These are phyloP conservation scores for Laticauda colubrina DNA, from an alignment of 2,113 vertebrate genomes.

Conservation along the genomic window DNA sequence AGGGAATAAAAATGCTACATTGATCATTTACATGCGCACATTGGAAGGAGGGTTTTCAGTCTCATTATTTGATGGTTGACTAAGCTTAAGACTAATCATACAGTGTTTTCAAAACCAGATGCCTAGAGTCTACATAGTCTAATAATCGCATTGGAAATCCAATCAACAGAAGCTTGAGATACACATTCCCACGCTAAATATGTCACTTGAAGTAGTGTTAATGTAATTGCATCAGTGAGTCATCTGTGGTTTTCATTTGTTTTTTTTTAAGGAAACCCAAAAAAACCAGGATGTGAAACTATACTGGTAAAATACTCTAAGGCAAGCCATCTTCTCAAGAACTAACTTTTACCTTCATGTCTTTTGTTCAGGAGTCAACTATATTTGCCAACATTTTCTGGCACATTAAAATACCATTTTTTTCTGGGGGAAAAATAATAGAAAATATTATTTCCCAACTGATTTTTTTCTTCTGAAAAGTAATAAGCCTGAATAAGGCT, in stretches of 20 bases:
- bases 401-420: neutral
- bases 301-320: neutral
- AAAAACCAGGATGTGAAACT: neutral
- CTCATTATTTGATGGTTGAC: rapidly evolving
- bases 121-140: neutral
- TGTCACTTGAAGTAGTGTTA: neutral
- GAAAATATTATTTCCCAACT: neutral
- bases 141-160: neutral
- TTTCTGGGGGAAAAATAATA: neutral
- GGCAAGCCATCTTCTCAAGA: neutral
- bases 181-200: neutral
- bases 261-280: neutral
- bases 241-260: neutral
- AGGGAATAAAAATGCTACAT: neutral
- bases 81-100: neutral
- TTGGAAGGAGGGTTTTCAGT: slow-evolving; percentile 3
- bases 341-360: slow-evolving; percentile 3
- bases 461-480: slow-evolving; percentile 21
- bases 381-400: slow-evolving; percentile 3
- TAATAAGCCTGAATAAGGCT: slow-evolving; percentile 1
- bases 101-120: rapidly evolving
- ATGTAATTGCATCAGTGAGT: neutral
- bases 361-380: slow-evolving; percentile 16
- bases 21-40: neutral
- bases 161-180: neutral